Conservation (phyloP, 1,140 invertebrate species). For the Halesus radiatus region DNA sequence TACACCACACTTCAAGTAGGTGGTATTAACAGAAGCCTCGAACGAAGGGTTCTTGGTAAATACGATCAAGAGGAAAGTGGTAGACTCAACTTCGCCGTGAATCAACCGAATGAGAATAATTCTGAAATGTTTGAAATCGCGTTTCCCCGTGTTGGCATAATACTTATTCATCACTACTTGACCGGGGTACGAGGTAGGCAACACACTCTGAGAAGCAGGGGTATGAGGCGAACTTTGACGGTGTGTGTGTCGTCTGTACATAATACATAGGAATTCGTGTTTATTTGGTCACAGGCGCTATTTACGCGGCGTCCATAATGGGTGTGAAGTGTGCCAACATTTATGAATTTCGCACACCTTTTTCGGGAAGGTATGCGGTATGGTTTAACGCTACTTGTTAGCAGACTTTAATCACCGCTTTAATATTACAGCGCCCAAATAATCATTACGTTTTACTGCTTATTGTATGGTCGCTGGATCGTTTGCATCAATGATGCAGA, state of each 20-base stretch:
- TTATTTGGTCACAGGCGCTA: slow-evolving; percentile 16
- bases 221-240: background rate
- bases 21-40: too few relatives aligned
- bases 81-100: too few relatives aligned
- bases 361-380: background rate
- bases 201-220: background rate
- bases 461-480: background rate
- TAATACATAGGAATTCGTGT: slow-evolving; percentile 2
- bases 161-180: background rate
- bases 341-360: slow-evolving; percentile 9
- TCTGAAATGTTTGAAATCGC: background rate
- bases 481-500: too few relatives aligned
- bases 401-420: slow-evolving; percentile 14
- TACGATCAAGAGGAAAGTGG: too few relatives aligned
- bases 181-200: background rate
- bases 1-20: too few relatives aligned
- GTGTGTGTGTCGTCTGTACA: background rate
- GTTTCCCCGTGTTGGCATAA: background rate
- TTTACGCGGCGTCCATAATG: slow-evolving; percentile 5
- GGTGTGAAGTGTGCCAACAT: slow-evolving; percentile 34
- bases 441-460: background rate
- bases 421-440: background rate
- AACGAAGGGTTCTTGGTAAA: too few relatives aligned
- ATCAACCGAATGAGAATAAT: background rate
- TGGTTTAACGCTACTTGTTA: slow-evolving; percentile 8